These are phyloP conservation scores for Hylaeus anthracinus DNA, from an alignment of 1,140 invertebrate genomes.

Conservation along the genomic window DNA sequence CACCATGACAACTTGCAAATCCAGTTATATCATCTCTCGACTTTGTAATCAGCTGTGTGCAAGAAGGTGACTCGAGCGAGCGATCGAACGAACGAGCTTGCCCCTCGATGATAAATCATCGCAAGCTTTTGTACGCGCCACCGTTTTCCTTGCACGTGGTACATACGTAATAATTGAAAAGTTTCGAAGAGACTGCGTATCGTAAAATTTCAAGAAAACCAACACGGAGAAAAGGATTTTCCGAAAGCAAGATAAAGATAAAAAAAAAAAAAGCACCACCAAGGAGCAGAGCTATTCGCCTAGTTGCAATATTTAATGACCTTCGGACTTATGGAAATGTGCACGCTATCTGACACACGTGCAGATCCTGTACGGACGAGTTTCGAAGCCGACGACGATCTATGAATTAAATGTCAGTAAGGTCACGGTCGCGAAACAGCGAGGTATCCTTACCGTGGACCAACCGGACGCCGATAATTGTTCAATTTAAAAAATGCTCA, in stretches of 20 bases:
- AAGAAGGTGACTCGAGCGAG: conserved; percentile 23
- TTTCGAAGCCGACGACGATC: conserved; percentile 35
- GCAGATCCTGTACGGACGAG: conserved; percentile 41
- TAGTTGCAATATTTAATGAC: conserved; percentile 36
- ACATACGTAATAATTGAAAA: conserved; percentile 22
- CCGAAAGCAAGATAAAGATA: no score
- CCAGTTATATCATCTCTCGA: conserved; percentile 62
- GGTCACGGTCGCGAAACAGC: conserved; percentile 51
- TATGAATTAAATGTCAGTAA: conserved; percentile 58
- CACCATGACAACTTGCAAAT: conserved; percentile 48
- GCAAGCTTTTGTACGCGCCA: conserved; percentile 14
- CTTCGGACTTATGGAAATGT: conserved; percentile 44
- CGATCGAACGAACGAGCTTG: background rate
- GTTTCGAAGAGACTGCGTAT: background rate
- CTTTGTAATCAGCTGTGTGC: conserved; percentile 46
- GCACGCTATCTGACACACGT: conserved; percentile 32
- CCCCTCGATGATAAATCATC: conserved; percentile 44
- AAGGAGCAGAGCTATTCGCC: background rate
- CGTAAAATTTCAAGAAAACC: no score
- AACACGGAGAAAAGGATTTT: no score
- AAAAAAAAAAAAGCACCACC: background rate
- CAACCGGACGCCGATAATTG: background rate
- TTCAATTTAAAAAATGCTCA: no score
- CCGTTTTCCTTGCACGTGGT: conserved; percentile 34
- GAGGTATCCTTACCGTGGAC: conserved; percentile 13